phyloP scores from a whole-genome alignment of 2,888 invertebrate genomes.

The Anthrax anthrax region DNA sequence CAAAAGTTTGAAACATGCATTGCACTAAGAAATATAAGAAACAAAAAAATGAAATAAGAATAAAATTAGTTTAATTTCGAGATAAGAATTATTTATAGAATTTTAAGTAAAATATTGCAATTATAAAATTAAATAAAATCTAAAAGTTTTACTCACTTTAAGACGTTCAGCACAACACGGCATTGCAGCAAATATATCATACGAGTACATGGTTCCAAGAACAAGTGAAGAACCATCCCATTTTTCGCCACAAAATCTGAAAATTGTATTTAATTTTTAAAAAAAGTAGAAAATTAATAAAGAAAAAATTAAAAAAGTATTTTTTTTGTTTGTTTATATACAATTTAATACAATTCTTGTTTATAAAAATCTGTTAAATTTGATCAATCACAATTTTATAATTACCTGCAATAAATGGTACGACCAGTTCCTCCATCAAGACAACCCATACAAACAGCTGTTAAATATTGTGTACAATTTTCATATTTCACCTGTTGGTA shows the following conservation, averaged over 20 bases:
- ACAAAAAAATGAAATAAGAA: neutral
- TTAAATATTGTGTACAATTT: constrained; percentile 76
- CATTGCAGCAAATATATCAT: constrained; percentile 94
- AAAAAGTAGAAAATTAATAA: neutral
- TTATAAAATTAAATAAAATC: neutral
- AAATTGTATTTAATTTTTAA: constrained; percentile 2
- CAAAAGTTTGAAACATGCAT: constrained; percentile 78
- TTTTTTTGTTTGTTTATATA: too few relatives aligned
- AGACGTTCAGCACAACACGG: constrained; percentile 89
- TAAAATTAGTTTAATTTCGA: too few relatives aligned
- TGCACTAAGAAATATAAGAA: constrained; percentile 51
- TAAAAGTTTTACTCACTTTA: constrained; percentile 48
- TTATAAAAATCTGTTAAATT: too few relatives aligned
- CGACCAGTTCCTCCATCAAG: constrained; percentile 69
- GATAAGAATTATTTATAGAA: too few relatives aligned
- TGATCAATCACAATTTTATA: neutral
- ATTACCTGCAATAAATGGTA: constrained; percentile 57
- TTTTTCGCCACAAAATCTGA: constrained; percentile 58
- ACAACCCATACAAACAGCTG: constrained; percentile 90
- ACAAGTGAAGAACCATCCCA: constrained; percentile 92
- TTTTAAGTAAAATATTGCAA: neutral
- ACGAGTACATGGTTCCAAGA: constrained; percentile 95
- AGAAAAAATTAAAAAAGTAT: too few relatives aligned
- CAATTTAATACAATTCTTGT: too few relatives aligned
- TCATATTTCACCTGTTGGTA: constrained; percentile 72